Base-by-base conservation (phyloP, 2,888 invertebrate genomes). In the Himalopsyche anomala region DNA sequence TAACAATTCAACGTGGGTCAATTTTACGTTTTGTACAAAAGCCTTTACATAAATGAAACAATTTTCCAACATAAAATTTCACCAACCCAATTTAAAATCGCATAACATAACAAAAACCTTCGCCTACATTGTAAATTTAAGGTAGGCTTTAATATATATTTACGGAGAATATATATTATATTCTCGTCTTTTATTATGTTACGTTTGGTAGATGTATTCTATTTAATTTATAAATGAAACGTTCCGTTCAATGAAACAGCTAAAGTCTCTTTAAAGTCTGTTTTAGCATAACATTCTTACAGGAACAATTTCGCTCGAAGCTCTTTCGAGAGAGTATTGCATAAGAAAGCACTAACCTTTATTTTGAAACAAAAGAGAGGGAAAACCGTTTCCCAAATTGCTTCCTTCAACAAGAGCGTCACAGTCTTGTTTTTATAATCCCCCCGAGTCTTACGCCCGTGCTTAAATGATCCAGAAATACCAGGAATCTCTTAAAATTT, bases 401-500 rank as follows among this genome's bases (percentile, higher is more conserved):
- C 88, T 88, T 84, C 84, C 83, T 85, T 85, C 87, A 85, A 86
- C 83, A 84, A 86, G 86, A 87, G 51, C 87, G 88, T 86, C 88
- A 83, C 80, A 87, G 87, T 81, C 86, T 86, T 87, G 87, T 87
- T 88, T 88, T 88, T 88, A 88, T 87, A 87, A 88, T 88, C 88
- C 88, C 88, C 88, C 85, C 80, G 88, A 84, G 87, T 86, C 87
- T 85, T 83, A 56, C 83, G 86, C 82, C 81, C 54, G 84, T 51
- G 87, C 87, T 88, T 88, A 87, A 88, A 88, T 87, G 88, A 86
- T 87, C 86, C 87, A 87, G 88, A 88, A 88, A 88, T 88, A 86
- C 88, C 86, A 81, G 85, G 86, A 84, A 87, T 88, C 86, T 83
- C 87, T 85, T 84, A 83, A 88, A 86, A 87, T 88, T 88, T 86